A percentile compares a stretch with the other conserved stretches of the same genome.
These are phyloP conservation scores for Oscheius sp. DNA, from an alignment of 2,888 invertebrate species.

Conservation along the genomic window DNA sequence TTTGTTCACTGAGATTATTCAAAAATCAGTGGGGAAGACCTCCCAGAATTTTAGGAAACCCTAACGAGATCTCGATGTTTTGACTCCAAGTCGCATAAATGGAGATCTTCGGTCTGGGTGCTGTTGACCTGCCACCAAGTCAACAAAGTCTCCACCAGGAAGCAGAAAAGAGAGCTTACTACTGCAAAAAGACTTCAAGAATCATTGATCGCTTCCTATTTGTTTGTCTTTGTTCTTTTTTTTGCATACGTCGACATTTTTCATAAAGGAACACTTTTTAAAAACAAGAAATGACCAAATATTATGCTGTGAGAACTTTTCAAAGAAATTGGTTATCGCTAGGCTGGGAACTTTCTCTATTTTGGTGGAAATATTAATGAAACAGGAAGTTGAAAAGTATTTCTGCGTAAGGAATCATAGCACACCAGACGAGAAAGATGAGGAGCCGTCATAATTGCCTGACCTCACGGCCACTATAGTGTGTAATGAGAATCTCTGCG, in stretches of 20 bases:
- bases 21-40: not conserved
- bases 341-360: not conserved
- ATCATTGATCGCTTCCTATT: slow-evolving; percentile 16
- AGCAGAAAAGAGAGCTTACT: too few species aligned
- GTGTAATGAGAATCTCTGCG: slow-evolving; percentile 31
- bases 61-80: not conserved
- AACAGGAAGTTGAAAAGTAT: not conserved
- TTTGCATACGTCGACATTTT: slow-evolving; percentile 4
- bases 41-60: not conserved
- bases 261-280: not conserved
- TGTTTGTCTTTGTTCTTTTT: slow-evolving; percentile 6
- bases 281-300: not conserved
- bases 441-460: slow-evolving; percentile 16
- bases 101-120: slow-evolving; percentile 2
- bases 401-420: not conserved
- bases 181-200: not conserved
- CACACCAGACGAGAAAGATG: not conserved
- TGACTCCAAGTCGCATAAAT: not conserved
- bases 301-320: not conserved
- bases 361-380: not conserved
- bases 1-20: too few species aligned
- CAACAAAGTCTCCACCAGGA: not conserved
- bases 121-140: not conserved
- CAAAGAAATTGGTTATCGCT: not conserved
- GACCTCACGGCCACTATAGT: not conserved